Evolutionary conservation across 2,797 vertebrate genomes (phyloP).

Genomic region (Pangasius larnaudii): DNA sequence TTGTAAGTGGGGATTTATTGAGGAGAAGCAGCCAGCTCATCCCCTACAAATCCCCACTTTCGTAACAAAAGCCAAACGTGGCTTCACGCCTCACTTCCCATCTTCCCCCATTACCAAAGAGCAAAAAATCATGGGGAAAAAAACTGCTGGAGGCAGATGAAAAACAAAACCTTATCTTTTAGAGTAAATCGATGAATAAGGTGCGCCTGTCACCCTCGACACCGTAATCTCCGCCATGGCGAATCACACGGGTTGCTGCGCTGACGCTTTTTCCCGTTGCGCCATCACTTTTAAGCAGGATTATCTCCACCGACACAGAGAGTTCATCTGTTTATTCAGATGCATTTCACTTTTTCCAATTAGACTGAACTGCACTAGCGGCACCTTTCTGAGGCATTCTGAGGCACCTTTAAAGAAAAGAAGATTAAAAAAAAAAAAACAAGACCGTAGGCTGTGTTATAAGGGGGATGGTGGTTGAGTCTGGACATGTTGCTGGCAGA

Average conservation of each 20-base stretch:
- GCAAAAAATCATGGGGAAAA: background rate
- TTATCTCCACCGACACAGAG: slow-evolving; percentile 66
- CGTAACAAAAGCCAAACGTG: slow-evolving; percentile 34
- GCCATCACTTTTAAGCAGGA: slow-evolving; percentile 73
- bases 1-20: slow-evolving; percentile 45
- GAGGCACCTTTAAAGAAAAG: background rate
- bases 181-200: slow-evolving; percentile 63
- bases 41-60: slow-evolving; percentile 46
- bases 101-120: slow-evolving; percentile 42
- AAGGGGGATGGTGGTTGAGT: slow-evolving; percentile 18
- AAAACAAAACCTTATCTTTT: slow-evolving; percentile 46
- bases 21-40: slow-evolving; percentile 37
- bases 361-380: slow-evolving; percentile 17
- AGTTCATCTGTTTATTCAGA: slow-evolving; percentile 66
- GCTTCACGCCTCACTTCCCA: slow-evolving; percentile 42
- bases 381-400: background rate
- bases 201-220: slow-evolving; percentile 38
- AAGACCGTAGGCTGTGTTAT: background rate
- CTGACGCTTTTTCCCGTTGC: slow-evolving; percentile 61
- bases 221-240: slow-evolving; percentile 67
- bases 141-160: background rate
- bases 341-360: slow-evolving; percentile 49
- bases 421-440: background rate
- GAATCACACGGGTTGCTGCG: slow-evolving; percentile 63
- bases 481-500: slow-evolving; percentile 31